Evolutionary conservation across 2,888 invertebrate species (phyloP).

Genomic region (Lacanobia wlatinum): DNA sequence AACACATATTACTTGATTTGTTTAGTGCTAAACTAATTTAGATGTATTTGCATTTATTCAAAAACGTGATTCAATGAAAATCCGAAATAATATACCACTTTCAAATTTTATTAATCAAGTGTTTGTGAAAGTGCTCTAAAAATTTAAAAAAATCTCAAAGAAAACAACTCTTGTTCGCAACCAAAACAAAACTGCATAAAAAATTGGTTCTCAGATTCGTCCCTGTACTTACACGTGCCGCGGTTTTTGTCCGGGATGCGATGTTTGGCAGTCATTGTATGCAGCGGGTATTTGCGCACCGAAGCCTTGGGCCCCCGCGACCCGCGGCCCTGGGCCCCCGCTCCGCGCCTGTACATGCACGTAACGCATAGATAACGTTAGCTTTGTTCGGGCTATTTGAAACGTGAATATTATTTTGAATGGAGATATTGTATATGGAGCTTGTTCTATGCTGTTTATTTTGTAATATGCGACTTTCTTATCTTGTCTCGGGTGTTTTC

Average conservation of each 20-base stretch:
- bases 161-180: neutral
- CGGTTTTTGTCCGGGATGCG: conserved; percentile 87
- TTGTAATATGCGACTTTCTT: neutral
- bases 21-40: too few relatives aligned
- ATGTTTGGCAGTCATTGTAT: conserved; percentile 89
- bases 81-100: too few relatives aligned
- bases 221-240: conserved; percentile 89
- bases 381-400: conserved; percentile 57
- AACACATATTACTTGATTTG: too few relatives aligned
- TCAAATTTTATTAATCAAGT: too few relatives aligned
- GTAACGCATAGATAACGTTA: conserved; percentile 72
- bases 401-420: conserved; percentile 60
- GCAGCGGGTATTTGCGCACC: conserved; percentile 87
- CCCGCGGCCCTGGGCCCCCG: conserved; percentile 54
- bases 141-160: neutral
- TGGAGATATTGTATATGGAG: conserved; percentile 21
- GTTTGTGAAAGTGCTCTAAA: too few relatives aligned
- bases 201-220: conserved; percentile 74
- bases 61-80: too few relatives aligned
- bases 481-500: neutral
- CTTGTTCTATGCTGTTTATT: conserved; percentile 34
- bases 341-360: conserved; percentile 71
- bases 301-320: conserved; percentile 67
- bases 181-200: conserved; percentile 65
- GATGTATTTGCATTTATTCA: too few relatives aligned